Base-by-base conservation (phyloP, 2,113 vertebrate genomes). In the Zonotrichia leucophrys region DNA sequence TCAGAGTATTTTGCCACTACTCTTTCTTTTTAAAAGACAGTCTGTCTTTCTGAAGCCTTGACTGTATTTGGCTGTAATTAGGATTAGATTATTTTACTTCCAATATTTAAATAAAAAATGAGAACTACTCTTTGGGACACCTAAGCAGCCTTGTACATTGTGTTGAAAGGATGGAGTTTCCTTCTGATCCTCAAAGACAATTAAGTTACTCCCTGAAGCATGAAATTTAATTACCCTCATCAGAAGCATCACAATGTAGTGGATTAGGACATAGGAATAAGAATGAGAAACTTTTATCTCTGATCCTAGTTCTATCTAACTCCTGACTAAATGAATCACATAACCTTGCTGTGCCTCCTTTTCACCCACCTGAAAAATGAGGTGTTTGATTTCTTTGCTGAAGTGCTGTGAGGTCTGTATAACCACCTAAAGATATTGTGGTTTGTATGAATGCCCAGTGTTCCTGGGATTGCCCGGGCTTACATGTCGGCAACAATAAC, bases 161-260 rank as follows among this genome's bases (percentile, higher is more conserved):
- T 6, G 8, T 68, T 92, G 76, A 89, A 92, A 88, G 72, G 37
- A 60, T 83, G 52, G 83, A 86, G 68, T 92, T 96, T 81, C 60
- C 46, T 77, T 93, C 64, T 93, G 64, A 84, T 81, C 73, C 90
- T 95, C 83, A 94, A 90, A 95, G 93, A 92, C 83, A 96, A 92
- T 94, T 93, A 95, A 92, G 73, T 92, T 90, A 60, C 58, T 88
- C 56, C 73, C 76, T 68, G 83, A 95, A 90, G 85, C 86, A 75
- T 90, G 69, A 78, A 83, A 96, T 92, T 84, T 90, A 96, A 97
- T 96, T 96, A 84, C 76, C 37, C n/a, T 96, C 88, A 86, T 95
- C 87, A 83, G 74, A 90, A 92, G 53, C 64, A 86, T 72, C 87
- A 47, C 35, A 72, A 75, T 92, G 75, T 83, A 84, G 60, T 72